A percentile compares a stretch with the other conserved stretches of the same genome.
These are phyloP conservation scores for Tragelaphus imberbis DNA, from an alignment of 2,113 vertebrate species.

Conservation along the genomic window DNA sequence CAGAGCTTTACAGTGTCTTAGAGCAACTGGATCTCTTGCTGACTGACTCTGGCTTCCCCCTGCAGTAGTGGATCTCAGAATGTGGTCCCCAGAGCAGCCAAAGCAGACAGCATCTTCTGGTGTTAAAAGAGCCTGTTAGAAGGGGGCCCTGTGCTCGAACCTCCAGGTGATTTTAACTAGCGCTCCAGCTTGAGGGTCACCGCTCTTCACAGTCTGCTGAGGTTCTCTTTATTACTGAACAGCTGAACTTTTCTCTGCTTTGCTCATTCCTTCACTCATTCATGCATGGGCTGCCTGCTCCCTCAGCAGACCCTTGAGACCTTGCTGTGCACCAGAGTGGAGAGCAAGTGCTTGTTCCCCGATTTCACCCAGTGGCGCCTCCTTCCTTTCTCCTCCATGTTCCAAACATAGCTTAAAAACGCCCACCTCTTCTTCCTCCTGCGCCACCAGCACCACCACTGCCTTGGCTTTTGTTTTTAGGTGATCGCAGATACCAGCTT, in stretches of 20 bases:
- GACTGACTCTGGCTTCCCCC: neutral
- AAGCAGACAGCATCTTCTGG: neutral
- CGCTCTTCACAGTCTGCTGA: neutral
- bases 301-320: neutral
- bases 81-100: neutral
- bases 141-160: neutral
- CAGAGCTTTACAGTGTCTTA: neutral
- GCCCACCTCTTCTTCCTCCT: neutral
- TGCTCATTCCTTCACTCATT: too few relatives aligned
- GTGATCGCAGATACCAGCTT: neutral
- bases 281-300: neutral
- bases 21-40: neutral
- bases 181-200: neutral
- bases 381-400: neutral
- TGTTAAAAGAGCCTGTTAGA: neutral
- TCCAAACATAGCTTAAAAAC: neutral
- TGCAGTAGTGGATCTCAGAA: neutral
- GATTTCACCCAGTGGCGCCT: fast-evolving
- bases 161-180: neutral
- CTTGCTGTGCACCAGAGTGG: fast-evolving
- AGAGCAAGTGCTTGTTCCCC: neutral
- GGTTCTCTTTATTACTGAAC: neutral
- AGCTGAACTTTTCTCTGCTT: neutral
- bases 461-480: neutral
- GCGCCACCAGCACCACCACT: fast-evolving